Evolutionary conservation across 2,888 invertebrate species (phyloP).

Genomic region (Drosophila neutralis): DNA sequence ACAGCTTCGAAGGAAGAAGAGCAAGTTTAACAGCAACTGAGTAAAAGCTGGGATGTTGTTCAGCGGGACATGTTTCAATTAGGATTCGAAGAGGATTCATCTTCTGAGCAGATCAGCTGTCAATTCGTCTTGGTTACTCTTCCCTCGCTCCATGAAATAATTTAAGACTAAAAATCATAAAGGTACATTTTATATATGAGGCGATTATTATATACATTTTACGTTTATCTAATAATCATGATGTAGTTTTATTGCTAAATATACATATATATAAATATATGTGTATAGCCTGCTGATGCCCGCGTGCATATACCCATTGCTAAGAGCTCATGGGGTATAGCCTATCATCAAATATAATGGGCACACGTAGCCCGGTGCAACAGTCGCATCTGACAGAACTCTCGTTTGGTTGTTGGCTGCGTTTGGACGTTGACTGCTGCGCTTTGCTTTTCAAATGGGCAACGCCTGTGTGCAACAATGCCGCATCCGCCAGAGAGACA

Average conservation of each 20-base stretch:
- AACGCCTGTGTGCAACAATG: constrained; percentile 50
- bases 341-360: constrained; percentile 21
- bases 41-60: neutral
- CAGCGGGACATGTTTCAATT: neutral
- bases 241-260: neutral
- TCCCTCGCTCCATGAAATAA: neutral
- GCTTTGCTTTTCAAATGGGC: constrained; percentile 31
- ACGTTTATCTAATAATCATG: neutral
- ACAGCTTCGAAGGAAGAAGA: neutral
- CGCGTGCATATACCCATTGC: neutral
- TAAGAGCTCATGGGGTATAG: neutral
- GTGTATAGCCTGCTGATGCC: neutral
- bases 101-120: neutral
- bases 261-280: no score
- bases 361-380: constrained; percentile 39
- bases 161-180: neutral
- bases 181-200: neutral
- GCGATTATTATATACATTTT: no score
- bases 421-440: constrained; percentile 36
- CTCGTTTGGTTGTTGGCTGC: constrained; percentile 34
- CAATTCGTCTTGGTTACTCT: neutral
- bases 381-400: constrained; percentile 42
- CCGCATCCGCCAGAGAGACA: constrained; percentile 48
- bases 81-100: neutral
- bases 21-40: neutral